Evolutionary conservation across 2,797 vertebrate species (phyloP), one percentile per base, ranked within the genome.

Genomic region (Emydoidea blandingii): DNA sequence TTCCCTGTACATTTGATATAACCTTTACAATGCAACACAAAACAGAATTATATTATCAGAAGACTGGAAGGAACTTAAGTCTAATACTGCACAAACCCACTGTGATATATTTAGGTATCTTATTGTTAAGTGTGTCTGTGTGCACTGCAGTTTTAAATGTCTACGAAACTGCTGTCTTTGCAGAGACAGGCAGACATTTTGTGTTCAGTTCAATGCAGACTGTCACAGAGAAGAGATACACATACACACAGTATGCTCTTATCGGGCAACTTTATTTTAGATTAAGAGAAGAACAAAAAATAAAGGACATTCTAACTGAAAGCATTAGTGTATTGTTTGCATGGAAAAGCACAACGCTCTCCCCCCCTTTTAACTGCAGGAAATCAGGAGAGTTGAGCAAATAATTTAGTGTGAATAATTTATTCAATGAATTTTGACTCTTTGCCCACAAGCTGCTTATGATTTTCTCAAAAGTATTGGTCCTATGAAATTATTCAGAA

Each of bases 331-430:
- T 91, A 92, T 7, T 83, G 92, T 93, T 93, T 92, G 49, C 5
- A 59, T 1, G 12, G 88, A 92, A 86, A 50, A 89, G 92, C 87
- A 83, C 94, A 2, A 83, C 15, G 12, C 92, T 90, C 87, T 27
- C 31, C 95, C 95, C 96, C 96, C 92, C 95, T 93, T 92, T 62
- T 85, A 93, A 94, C 92, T 78, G 96, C 88, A 89, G 92, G 92
- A 94, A 91, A 95, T 95, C 96, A 95, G 95, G 96, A 97, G 95
- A 97, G 94, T 94, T 54, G 83, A 92, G 95, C 94, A 95, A 96
- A 96, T 92, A 93, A 95, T 90, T 92, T 27, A 72, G 91, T 6
- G 8, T 3, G 1, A 53, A 4, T 95, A 96, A 97, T 96, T 95
- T 96, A 95, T 97, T 95, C 97, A 83, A 78, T 83, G 95, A 94